Evolutionary conservation across 2,113 vertebrate species (phyloP).

Genomic region (Ciconia boyciana): DNA sequence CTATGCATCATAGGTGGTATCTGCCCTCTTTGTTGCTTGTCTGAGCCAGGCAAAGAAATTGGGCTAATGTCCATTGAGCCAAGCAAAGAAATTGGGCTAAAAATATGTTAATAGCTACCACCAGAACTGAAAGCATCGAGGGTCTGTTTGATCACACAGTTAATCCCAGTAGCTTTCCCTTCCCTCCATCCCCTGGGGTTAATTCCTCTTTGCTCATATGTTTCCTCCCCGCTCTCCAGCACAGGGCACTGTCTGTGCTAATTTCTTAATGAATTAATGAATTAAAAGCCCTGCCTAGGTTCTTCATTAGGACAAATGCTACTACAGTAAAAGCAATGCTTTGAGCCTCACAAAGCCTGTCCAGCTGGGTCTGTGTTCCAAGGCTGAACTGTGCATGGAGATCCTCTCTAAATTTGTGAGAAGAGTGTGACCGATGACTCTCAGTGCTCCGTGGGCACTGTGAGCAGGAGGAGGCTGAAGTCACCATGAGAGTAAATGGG

Average conservation of each 20-base stretch:
- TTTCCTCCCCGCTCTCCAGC: not conserved
- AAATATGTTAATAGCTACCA: not conserved
- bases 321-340: not conserved
- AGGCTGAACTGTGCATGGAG: not conserved
- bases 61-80: not conserved
- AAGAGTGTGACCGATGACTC: not conserved
- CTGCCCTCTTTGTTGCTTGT: not conserved
- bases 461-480: not conserved
- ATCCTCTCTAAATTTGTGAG: not conserved
- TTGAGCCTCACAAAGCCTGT: not conserved
- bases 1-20: too few species aligned
- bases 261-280: conserved; percentile 37
- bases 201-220: not conserved
- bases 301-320: not conserved
- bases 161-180: not conserved
- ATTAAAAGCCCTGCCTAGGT: not conserved
- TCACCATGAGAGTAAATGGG: not conserved
- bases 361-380: not conserved
- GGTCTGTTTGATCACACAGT: not conserved
- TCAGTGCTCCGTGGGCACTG: not conserved
- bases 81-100: not conserved
- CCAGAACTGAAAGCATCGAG: not conserved
- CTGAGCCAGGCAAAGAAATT: not conserved
- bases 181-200: not conserved
- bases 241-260: not conserved